These are phyloP conservation scores for Pygathrix nemaeus DNA, from an alignment of 2,113 vertebrate genomes.

Conservation along the genomic window DNA sequence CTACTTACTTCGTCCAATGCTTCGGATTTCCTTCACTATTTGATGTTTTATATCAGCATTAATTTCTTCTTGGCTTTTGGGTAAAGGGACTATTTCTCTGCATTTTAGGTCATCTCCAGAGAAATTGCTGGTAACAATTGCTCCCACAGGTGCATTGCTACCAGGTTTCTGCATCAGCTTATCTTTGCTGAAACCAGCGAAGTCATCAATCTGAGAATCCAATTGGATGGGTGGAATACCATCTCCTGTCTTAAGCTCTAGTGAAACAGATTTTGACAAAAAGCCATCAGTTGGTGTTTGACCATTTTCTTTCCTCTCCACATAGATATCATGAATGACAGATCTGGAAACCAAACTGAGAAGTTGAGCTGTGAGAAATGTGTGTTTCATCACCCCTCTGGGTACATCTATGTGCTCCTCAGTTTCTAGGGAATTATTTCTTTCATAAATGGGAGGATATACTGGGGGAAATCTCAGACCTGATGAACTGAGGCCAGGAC, in stretches of 20 bases:
- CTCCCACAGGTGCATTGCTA: conserved; percentile 46
- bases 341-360: conserved; percentile 80
- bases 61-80: not conserved
- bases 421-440: not conserved
- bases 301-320: conserved; percentile 82
- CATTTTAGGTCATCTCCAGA: conserved; percentile 75
- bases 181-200: conserved; percentile 65
- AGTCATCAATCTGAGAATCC: conserved; percentile 56
- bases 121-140: conserved; percentile 80
- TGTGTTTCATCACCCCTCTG: not conserved
- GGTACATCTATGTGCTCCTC: not conserved
- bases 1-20: conserved; percentile 94
- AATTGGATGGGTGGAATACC: conserved; percentile 72
- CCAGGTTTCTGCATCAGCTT: conserved; percentile 82
- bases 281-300: conserved; percentile 73
- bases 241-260: conserved; percentile 41
- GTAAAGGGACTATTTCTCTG: not conserved
- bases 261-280: conserved; percentile 62
- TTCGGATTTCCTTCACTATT: conserved; percentile 93
- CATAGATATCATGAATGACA: conserved; percentile 85
- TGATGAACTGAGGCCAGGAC: not conserved
- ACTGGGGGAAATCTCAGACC: not conserved
- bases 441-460: not conserved
- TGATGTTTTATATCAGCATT: conserved; percentile 89
- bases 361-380: not conserved